A percentile compares a stretch with the other conserved stretches of the same genome.
Evolutionary conservation across 2,113 vertebrate species (phyloP).

Genomic region (Suricata suricatta): DNA sequence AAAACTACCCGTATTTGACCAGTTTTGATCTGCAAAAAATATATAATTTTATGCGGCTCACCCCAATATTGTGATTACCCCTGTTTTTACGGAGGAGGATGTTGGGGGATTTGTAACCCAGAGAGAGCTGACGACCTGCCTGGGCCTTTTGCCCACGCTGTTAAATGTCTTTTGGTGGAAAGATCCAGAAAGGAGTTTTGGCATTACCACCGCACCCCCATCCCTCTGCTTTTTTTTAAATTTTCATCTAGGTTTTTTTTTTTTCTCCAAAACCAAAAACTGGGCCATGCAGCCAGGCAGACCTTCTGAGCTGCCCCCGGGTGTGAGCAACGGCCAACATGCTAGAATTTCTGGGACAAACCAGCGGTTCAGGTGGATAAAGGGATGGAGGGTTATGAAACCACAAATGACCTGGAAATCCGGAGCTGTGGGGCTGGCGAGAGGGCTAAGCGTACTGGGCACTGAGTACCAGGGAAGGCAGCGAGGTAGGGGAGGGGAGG

Average conservation of each 20-base stretch:
- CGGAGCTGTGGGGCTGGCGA: fast-evolving
- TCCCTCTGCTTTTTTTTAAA: background rate
- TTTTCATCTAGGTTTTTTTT: background rate
- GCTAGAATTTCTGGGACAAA: slow-evolving; percentile 58
- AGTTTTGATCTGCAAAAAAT: background rate
- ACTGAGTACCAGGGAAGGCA: fast-evolving
- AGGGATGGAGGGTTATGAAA: slow-evolving; percentile 48
- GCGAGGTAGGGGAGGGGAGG: fast-evolving
- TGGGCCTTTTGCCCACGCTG: background rate
- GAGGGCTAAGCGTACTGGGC: fast-evolving
- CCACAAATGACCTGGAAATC: slow-evolving; percentile 55
- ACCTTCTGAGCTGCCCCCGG: slow-evolving; percentile 37
- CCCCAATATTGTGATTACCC: background rate
- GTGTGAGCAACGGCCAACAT: background rate
- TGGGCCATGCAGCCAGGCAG: slow-evolving; percentile 53
- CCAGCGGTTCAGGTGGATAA: background rate
- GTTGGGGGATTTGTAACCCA: background rate
- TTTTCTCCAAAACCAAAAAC: slow-evolving; percentile 50
- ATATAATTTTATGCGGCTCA: background rate
- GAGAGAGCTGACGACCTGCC: background rate
- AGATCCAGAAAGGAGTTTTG: background rate
- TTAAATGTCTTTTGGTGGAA: background rate
- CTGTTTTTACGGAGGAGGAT: background rate
- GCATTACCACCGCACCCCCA: background rate
- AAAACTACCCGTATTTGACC: background rate